phyloP scores from a whole-genome alignment of 2,797 vertebrate species.

The Chrosomus eos region DNA sequence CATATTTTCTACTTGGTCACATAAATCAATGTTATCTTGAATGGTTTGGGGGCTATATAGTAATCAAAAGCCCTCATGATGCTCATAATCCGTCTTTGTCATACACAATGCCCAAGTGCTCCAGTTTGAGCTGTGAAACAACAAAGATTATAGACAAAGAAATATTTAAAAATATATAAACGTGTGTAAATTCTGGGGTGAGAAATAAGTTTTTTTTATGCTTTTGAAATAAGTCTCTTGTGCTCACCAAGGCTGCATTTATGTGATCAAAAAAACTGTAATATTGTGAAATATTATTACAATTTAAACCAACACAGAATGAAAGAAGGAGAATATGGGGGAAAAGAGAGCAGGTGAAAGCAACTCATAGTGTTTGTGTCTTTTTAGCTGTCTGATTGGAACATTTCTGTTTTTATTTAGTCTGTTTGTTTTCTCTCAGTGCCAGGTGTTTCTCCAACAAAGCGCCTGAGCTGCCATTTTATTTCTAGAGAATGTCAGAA shows the following conservation, averaged over 20 bases:
- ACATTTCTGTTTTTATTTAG: neutral
- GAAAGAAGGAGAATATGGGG: neutral
- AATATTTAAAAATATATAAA: neutral
- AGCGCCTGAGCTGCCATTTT: constrained; percentile 33
- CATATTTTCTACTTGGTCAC: constrained; percentile 31
- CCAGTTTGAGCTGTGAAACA: neutral
- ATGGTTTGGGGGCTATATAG: constrained; percentile 44
- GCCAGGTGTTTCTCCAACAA: constrained; percentile 41
- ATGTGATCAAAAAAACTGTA: neutral
- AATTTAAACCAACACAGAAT: neutral
- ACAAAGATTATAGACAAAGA: neutral
- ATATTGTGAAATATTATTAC: neutral
- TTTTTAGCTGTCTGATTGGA: neutral
- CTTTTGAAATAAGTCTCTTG: neutral
- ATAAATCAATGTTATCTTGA: constrained; percentile 45
- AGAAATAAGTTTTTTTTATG: no score
- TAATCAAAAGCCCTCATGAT: constrained; percentile 39
- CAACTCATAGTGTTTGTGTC: neutral
- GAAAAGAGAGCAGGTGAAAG: neutral
- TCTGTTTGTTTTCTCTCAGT: constrained; percentile 14
- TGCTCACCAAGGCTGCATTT: neutral
- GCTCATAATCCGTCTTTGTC: constrained; percentile 26
- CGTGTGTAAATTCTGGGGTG: neutral
- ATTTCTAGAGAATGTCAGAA: constrained; percentile 15
- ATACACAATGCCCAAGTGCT: neutral